These are phyloP conservation scores for Oenanthe melanoleuca DNA, from an alignment of 2,113 vertebrate species.

Conservation along the genomic window DNA sequence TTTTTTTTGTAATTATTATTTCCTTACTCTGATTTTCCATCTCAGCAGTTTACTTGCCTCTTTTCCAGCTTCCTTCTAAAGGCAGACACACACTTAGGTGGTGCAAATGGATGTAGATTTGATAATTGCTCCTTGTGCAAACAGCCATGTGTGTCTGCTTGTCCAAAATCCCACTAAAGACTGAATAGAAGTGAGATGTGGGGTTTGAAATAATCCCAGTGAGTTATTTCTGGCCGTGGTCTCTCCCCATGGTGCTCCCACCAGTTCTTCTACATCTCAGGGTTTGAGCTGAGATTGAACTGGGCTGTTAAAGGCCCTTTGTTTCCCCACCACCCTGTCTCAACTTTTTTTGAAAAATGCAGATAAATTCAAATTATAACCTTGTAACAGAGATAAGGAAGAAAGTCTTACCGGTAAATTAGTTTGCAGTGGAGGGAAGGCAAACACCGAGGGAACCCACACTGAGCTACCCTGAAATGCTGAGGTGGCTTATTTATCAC, in stretches of 20 bases:
- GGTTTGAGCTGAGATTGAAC: neutral
- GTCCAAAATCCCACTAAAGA: neutral
- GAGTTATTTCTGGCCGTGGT: neutral
- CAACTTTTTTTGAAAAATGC: neutral
- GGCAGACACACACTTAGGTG: neutral
- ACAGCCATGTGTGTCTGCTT: neutral
- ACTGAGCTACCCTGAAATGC: neutral
- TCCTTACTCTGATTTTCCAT: neutral
- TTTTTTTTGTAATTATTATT: neutral
- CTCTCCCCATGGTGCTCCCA: accelerated
- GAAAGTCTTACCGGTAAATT: neutral
- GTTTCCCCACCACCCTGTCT: neutral
- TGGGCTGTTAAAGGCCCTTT: neutral
- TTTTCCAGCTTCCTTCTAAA: neutral
- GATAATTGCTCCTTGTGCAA: neutral
- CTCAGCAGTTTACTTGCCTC: neutral
- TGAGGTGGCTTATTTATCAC: neutral
- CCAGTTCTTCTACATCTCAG: neutral
- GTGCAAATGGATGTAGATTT: neutral
- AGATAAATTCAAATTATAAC: conserved; percentile 15
- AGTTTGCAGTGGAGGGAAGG: neutral
- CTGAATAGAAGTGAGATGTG: neutral
- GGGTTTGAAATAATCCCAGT: neutral
- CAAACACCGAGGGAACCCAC: neutral
- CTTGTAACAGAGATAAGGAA: conserved; percentile 31